Evolutionary conservation across 2,797 vertebrate species (phyloP), one percentile per base, ranked within the genome.

Genomic region (Halcyon badia): DNA sequence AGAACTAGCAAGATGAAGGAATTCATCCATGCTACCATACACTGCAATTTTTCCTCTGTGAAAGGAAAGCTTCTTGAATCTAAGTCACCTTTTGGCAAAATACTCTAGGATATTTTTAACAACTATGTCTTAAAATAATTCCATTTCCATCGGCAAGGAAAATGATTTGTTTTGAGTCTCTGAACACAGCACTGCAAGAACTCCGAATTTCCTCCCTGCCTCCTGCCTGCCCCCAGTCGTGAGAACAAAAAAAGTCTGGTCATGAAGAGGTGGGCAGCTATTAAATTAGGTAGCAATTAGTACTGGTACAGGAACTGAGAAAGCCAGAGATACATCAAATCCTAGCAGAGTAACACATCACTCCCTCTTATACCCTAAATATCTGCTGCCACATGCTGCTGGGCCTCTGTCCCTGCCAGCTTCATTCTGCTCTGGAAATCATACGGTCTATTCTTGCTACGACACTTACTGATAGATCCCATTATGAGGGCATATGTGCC

Each of bases 51-150:
- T 91, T 90, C 69, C 84, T 70, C 75, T 87, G 14, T 83, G 70
- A 95, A 93, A 95, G 49, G 42, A 90, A 89, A 69, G 75, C 86
- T 87, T 91, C 85, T 90, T 83, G 69, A 82, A 84, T 57, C 33
- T 35, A 66, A 90, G 83, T 71, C 81, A 92, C 83, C 95, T 96
- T 95, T 94, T 83, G 90, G 93, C 90, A 94, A 84, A 92, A 75
- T 65, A 96, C 71, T 75, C 81, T 3, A 56, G n/a, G 81, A 62
- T 91, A 94, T 94, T 95, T 87, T 96, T 94, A 94, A 81, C 91
- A 77, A 31, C 76, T n/a, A 13, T 61, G 83, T 42, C 93, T 95
- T 87, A 92, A 96, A 97, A 96, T 96, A 95, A 93, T 89, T 92
- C 77, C 22, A 85, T 80, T 94, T 92, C 61, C 46, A 77, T 1